These are phyloP conservation scores for Microctenopoma lineatum DNA, from an alignment of 2,797 vertebrate species.

Conservation along the genomic window DNA sequence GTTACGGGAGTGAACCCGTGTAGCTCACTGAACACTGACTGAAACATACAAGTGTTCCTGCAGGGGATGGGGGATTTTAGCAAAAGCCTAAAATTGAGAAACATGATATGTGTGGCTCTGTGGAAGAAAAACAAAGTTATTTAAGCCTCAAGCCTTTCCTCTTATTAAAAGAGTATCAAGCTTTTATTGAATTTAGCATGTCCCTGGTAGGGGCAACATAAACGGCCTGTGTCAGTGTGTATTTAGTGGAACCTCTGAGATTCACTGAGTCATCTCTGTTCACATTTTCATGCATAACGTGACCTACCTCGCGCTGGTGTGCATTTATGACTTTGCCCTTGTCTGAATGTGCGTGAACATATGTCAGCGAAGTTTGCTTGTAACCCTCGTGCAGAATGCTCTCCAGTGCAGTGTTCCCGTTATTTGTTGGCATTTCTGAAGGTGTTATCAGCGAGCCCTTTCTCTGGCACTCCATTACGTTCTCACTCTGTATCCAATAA, in stretches of 20 bases:
- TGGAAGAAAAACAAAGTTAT: slow-evolving; percentile 84
- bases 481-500: slow-evolving; percentile 78
- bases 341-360: slow-evolving; percentile 35
- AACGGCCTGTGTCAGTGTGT: slow-evolving; percentile 51
- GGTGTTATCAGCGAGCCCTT: slow-evolving; percentile 68
- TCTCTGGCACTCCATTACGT: slow-evolving; percentile 75
- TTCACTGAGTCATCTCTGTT: slow-evolving; percentile 64
- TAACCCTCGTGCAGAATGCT: slow-evolving; percentile 2
- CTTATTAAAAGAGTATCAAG: slow-evolving; percentile 83
- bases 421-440: slow-evolving; percentile 67
- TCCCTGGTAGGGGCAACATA: slow-evolving; percentile 76
- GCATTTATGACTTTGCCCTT: slow-evolving; percentile 32
- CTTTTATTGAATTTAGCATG: slow-evolving; percentile 86
- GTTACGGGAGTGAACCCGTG: slow-evolving; percentile 74
- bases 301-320: slow-evolving; percentile 34
- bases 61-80: slow-evolving; percentile 80
- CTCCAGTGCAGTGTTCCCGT: slow-evolving; percentile 26
- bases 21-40: slow-evolving; percentile 58
- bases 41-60: slow-evolving; percentile 79
- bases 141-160: slow-evolving; percentile 82
- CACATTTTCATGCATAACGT: slow-evolving; percentile 59
- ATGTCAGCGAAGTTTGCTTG: slow-evolving; percentile 4
- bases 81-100: slow-evolving; percentile 81
- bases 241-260: slow-evolving; percentile 49
- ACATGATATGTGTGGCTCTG: slow-evolving; percentile 77